Conservation (phyloP, 2,113 vertebrate species). For the Eretmochelys imbricata region DNA sequence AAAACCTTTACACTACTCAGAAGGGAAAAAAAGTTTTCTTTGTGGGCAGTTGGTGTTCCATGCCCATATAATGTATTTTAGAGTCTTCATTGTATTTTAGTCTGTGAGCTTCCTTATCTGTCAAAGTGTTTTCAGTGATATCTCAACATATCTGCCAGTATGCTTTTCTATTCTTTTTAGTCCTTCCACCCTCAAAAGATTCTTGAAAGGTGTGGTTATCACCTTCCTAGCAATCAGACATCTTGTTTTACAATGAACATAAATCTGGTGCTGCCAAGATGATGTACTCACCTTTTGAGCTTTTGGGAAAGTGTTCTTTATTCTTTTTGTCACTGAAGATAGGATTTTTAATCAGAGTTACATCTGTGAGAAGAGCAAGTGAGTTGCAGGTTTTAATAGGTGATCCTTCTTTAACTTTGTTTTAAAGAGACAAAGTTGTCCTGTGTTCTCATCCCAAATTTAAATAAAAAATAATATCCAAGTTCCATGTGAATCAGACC, state of each 20-base stretch:
- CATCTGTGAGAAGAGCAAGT: neutral
- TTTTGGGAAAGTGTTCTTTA: neutral
- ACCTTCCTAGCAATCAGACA: neutral
- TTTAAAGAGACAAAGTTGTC: neutral
- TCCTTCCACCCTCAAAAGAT: neutral
- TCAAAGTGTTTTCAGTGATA: neutral
- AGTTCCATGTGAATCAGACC: neutral
- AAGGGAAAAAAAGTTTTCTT: fast-evolving
- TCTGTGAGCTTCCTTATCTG: neutral
- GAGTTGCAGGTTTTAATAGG: neutral
- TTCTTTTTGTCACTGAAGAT: neutral
- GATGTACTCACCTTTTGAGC: neutral
- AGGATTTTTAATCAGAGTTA: neutral
- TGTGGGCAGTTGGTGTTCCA: fast-evolving
- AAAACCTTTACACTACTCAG: neutral
- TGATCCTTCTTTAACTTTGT: neutral
- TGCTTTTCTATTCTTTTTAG: neutral
- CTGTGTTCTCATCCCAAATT: neutral
- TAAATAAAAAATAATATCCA: neutral
- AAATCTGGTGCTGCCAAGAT: neutral
- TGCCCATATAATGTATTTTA: neutral
- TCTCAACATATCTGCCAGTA: neutral
- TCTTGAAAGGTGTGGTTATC: neutral
- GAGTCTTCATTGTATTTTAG: neutral
- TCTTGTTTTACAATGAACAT: neutral